Percentiles rank a stretch among this genome's conserved stretches.
Evolutionary conservation across 2,797 vertebrate species (phyloP).

Genomic region (Oryzias dopingdopingensis): DNA sequence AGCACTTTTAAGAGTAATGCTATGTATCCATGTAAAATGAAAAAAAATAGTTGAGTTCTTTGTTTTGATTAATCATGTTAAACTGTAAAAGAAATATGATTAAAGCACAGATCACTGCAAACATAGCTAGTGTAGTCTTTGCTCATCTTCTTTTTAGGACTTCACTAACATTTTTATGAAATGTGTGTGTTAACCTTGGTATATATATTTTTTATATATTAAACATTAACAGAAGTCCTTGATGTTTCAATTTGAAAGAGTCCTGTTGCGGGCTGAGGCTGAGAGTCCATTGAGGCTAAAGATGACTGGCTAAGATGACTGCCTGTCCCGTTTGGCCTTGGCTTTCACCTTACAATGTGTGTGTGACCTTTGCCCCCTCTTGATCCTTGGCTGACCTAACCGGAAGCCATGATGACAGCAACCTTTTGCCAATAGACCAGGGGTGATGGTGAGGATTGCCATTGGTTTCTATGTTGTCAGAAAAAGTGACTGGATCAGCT

Average conservation of each 20-base stretch:
- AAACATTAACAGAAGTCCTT: constrained; percentile 99
- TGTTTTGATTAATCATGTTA: too few relatives aligned
- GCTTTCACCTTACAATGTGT: constrained; percentile 99
- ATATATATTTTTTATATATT: constrained; percentile 65
- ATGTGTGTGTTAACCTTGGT: constrained; percentile 67
- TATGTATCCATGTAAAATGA: too few relatives aligned
- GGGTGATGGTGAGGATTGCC: constrained; percentile 99
- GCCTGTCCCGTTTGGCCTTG: constrained; percentile 99
- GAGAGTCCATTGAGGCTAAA: constrained; percentile 98
- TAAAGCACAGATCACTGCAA: constrained; percentile 12
- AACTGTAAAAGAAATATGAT: neutral
- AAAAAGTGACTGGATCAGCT: constrained; percentile 72
- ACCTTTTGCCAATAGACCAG: constrained; percentile 99
- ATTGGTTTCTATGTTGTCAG: constrained; percentile 87
- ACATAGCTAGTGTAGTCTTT: constrained; percentile 32
- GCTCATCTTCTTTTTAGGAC: constrained; percentile 22
- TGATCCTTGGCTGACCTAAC: constrained; percentile 99
- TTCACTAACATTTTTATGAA: constrained; percentile 62
- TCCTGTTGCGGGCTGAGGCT: constrained; percentile 99
- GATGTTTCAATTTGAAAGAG: constrained; percentile 99
- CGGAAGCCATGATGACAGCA: constrained; percentile 99
- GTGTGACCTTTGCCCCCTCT: constrained; percentile 99
- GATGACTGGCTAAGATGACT: constrained; percentile 97
- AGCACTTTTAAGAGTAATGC: too few relatives aligned
- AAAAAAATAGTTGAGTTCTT: too few relatives aligned